Base-by-base conservation (phyloP, 2,797 vertebrate genomes). In the Muraenolepis orangiensis region DNA sequence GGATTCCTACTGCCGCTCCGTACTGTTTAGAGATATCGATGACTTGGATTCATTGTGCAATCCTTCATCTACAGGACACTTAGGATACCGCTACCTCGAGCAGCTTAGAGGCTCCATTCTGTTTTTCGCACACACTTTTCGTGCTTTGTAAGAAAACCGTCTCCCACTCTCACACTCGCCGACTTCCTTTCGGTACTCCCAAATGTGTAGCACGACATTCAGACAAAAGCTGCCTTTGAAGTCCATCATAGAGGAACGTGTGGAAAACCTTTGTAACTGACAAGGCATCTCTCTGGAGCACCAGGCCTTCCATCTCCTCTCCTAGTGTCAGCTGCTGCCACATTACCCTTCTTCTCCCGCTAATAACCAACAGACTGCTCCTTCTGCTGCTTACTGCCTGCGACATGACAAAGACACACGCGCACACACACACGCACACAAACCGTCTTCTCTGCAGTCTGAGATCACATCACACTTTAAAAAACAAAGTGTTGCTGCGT, bases 381-480 rank as follows among this genome's bases (percentile, higher is more conserved):
- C 57, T 26, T 23, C 23, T 20, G 57, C 57, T 64, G 57, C 57
- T 64, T 26, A 64, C 57, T 23, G 57, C 51, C 51, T 57, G 6
- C 57, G 12, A 64, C 57, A 64, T 12, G 51, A 61, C 40, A 16
- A 61, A 61, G 57, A 64, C 29, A 68, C 46, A 14, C 31, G 30
- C 61, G 70, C 46, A 72, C 71, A 73, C 31, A 73, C 30, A 38
- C 31, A 40, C 73, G 69, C 72, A 75, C 67, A 71, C 12, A 34
- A 69, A 81, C 73, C 73, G 11, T 66, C 69, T 74, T 76, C 81
- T 79, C 82, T 76, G 78, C 81, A 77, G 88, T 92, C 93, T 93
- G 93, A 94, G 93, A 93, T 92, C 91, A 91, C 89, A 89, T 90
- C 85, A 87, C 78, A 84, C 86, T 87, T 76, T 73, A 67, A 23